A percentile compares a stretch with the other conserved stretches of the same genome.
Evolutionary conservation across 2,888 invertebrate genomes (phyloP).

Genomic region (Ganaspis brasiliensis): DNA sequence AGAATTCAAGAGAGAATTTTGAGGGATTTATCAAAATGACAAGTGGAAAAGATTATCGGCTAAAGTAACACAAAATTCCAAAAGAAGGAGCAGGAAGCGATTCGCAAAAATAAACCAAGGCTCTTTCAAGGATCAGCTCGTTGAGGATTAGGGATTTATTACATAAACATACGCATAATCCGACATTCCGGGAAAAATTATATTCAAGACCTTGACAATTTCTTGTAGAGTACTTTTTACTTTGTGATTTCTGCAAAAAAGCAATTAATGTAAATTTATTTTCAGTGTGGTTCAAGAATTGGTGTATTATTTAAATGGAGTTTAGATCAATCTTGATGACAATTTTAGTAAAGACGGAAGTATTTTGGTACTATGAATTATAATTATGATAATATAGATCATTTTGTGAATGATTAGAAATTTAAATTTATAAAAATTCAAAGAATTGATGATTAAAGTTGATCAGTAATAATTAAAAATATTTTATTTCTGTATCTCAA

Average conservation of each 20-base stretch:
- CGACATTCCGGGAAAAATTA: not conserved
- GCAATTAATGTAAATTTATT: not conserved
- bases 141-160: not conserved
- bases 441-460: too few species aligned
- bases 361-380: too few species aligned
- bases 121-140: not conserved
- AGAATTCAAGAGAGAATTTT: not conserved
- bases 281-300: not conserved
- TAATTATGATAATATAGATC: too few species aligned
- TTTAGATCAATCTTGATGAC: too few species aligned
- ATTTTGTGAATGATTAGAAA: too few species aligned
- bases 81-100: constrained; percentile 19
- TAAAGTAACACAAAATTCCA: constrained; percentile 7
- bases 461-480: too few species aligned
- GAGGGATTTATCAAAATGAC: constrained; percentile 12
- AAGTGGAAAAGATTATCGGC: constrained; percentile 17
- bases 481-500: too few species aligned
- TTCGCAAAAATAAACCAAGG: constrained; percentile 17
- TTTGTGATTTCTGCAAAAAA: not conserved
- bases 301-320: not conserved
- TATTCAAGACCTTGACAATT: too few species aligned
- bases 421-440: too few species aligned
- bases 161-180: constrained; percentile 58
- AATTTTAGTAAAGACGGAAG: too few species aligned
- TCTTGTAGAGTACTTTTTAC: too few species aligned